Conservation (phyloP, 2,888 invertebrate species). For the Neocrepidodera transversa region DNA sequence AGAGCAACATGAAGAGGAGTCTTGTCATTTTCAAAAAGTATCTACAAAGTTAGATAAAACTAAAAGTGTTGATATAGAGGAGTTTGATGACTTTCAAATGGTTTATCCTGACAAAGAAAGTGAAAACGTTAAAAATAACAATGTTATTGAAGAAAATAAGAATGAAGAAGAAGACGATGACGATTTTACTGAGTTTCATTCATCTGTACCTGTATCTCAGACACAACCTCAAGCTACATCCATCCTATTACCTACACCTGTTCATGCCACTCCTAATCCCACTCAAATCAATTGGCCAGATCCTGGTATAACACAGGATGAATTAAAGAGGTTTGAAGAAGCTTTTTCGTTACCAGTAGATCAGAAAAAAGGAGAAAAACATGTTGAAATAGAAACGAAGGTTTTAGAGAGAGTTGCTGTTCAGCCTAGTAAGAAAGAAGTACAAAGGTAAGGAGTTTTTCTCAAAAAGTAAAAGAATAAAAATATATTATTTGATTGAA, state of each 20-base stretch:
- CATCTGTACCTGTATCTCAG: constrained; percentile 40
- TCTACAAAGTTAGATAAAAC: background rate
- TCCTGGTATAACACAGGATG: constrained; percentile 64
- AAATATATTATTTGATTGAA: too few relatives aligned
- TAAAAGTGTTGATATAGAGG: background rate
- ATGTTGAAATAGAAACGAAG: background rate
- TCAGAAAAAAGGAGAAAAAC: constrained; percentile 21
- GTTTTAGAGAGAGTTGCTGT: constrained; percentile 3
- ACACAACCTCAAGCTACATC: background rate
- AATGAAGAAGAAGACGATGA: constrained; percentile 48
- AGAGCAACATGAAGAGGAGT: constrained; percentile 47
- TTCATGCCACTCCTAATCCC: constrained; percentile 27
- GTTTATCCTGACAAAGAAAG: too few relatives aligned
- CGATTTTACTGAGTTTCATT: constrained; percentile 59
- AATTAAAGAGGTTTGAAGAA: constrained; percentile 55
- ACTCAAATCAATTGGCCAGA: constrained; percentile 70
- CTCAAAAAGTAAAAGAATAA: too few relatives aligned
- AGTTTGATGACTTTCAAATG: background rate
- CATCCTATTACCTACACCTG: constrained; percentile 44
- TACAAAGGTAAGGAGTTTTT: constrained; percentile 6
- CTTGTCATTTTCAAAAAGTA: constrained; percentile 56
- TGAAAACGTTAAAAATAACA: background rate
- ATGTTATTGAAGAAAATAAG: background rate
- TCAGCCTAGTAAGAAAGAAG: too few relatives aligned
- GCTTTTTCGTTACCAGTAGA: constrained; percentile 42